A percentile compares a stretch with the other conserved stretches of the same genome.
Conservation (phyloP, 2,113 vertebrate genomes). For the Lynx canadensis region DNA sequence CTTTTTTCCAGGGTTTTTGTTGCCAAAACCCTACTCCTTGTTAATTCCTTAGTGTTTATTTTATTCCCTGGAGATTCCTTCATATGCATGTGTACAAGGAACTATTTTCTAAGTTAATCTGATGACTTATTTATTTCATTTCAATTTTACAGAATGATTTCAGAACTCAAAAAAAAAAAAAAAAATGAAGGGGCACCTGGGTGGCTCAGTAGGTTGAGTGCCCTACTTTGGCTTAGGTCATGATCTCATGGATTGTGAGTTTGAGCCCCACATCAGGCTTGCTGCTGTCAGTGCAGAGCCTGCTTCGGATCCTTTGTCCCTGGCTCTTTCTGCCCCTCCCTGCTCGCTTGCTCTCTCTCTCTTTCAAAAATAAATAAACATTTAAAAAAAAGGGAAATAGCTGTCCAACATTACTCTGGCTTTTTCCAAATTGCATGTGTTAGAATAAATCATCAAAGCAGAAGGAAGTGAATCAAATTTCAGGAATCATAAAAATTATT, state of each 20-base stretch:
- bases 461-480: neutral
- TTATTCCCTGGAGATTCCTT: neutral
- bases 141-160: conserved; percentile 5
- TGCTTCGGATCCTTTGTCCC: too few relatives aligned
- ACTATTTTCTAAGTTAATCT: neutral
- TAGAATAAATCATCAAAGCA: neutral
- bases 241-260: too few relatives aligned
- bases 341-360: too few relatives aligned
- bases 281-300: too few relatives aligned
- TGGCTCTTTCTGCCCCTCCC: too few relatives aligned
- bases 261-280: too few relatives aligned
- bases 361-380: too few relatives aligned
- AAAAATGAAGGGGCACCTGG: neutral
- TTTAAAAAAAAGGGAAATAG: neutral
- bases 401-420: neutral
- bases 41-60: neutral
- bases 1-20: neutral
- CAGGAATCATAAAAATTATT: neutral
- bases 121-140: neutral
- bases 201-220: too few relatives aligned
- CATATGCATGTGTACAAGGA: neutral
- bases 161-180: neutral
- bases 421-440: neutral
- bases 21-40: neutral
- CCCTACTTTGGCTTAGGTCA: too few relatives aligned